Conservation (phyloP, 37 sponge, comb jelly and placozoan genomes). For the Mnemiopsis leidyi region DNA sequence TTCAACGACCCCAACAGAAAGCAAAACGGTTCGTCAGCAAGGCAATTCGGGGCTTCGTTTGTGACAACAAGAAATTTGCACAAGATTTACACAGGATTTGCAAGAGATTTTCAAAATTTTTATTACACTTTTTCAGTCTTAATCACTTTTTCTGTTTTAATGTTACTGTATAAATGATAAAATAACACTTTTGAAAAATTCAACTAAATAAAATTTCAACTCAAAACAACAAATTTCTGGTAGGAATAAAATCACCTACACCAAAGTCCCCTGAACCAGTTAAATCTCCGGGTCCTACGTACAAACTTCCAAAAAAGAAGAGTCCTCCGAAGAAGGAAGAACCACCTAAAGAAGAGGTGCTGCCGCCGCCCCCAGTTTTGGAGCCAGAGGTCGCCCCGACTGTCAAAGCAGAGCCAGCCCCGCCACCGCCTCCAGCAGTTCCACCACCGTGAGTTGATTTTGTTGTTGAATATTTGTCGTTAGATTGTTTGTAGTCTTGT, state of each 20-base stretch:
- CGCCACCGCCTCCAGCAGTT: neutral
- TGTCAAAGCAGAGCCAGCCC: neutral
- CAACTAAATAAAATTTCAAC: too few species aligned
- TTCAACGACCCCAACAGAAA: neutral
- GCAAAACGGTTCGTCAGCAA: neutral
- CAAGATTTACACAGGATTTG: too few species aligned
- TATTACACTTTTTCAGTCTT: too few species aligned
- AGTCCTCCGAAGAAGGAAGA: neutral
- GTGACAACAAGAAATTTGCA: too few species aligned
- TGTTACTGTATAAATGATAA: too few species aligned
- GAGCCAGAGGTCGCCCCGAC: neutral
- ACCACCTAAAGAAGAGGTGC: neutral
- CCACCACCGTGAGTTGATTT: neutral
- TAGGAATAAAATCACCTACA: too few species aligned
- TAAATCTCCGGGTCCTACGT: neutral
- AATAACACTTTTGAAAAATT: too few species aligned
- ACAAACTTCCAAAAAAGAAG: neutral
- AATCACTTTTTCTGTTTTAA: too few species aligned
- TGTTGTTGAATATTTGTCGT: too few species aligned
- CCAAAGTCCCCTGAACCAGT: constrained; percentile 4
- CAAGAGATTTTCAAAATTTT: too few species aligned
- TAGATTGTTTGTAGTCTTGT: too few species aligned
- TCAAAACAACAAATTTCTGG: too few species aligned
- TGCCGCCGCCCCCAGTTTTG: neutral
- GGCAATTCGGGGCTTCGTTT: neutral